A percentile compares a stretch with the other conserved stretches of the same genome.
These are phyloP conservation scores for Aphidius colemani DNA, from an alignment of 2,888 invertebrate genomes.

Conservation along the genomic window DNA sequence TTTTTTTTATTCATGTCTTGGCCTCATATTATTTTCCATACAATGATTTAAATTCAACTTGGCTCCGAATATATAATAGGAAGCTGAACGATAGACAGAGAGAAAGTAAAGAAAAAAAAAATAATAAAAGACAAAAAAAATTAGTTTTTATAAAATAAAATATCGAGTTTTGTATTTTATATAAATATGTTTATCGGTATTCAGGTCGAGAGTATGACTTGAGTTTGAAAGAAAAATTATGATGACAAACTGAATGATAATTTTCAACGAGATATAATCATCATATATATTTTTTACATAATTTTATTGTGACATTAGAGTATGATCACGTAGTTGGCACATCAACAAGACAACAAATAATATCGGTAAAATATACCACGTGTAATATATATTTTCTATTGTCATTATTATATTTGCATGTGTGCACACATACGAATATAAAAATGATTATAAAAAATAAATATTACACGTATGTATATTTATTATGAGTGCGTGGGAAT, in stretches of 20 bases:
- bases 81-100: no score
- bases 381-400: slow-evolving; percentile 38
- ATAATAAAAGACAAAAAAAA: slow-evolving; percentile 18
- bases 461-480: no score
- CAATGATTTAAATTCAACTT: no score
- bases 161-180: slow-evolving; percentile 1
- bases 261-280: slow-evolving; percentile 14
- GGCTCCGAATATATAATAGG: no score
- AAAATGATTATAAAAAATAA: no score
- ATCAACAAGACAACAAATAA: slow-evolving; percentile 45
- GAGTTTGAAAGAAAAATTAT: slow-evolving; percentile 26
- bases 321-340: slow-evolving; percentile 56
- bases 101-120: slow-evolving; percentile 7
- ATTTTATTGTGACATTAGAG: slow-evolving; percentile 44
- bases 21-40: no score
- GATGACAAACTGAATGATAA: slow-evolving; percentile 28
- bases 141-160: not conserved
- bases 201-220: slow-evolving; percentile 28
- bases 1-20: no score
- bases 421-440: no score
- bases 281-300: slow-evolving; percentile 9
- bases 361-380: slow-evolving; percentile 26
- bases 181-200: slow-evolving; percentile 25
- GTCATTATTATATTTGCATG: slow-evolving; percentile 19
- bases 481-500: slow-evolving; percentile 53